phyloP scores from a whole-genome alignment of 2,113 vertebrate species.

The Lophura nycthemera region DNA sequence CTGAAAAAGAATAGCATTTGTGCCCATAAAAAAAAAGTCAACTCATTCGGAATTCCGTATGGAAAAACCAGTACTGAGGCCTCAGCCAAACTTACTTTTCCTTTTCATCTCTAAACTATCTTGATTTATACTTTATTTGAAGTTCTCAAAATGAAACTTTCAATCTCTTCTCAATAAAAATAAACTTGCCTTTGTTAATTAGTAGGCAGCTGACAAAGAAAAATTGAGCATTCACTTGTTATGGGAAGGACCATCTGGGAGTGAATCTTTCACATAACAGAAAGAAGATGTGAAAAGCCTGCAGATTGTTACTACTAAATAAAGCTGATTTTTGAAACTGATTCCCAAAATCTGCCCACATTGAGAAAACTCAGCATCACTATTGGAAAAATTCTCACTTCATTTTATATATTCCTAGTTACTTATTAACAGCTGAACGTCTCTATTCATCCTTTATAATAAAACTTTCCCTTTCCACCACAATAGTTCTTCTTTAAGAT shows the following conservation, averaged over 20 bases:
- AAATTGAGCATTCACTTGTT: background rate
- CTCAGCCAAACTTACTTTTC: constrained; percentile 17
- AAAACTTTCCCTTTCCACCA: background rate
- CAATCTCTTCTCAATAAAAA: background rate
- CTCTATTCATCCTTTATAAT: background rate
- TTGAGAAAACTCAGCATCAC: background rate
- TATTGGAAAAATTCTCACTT: background rate
- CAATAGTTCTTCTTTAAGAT: background rate
- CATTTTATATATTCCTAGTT: background rate
- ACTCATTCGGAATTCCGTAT: constrained; percentile 19
- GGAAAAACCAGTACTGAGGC: constrained; percentile 32
- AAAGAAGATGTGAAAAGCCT: background rate
- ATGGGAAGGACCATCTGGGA: background rate
- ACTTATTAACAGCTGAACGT: background rate
- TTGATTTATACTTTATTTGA: constrained; percentile 65
- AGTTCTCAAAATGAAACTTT: constrained; percentile 56
- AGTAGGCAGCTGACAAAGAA: constrained; percentile 6
- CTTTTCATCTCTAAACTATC: background rate
- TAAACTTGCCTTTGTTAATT: background rate
- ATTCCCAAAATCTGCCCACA: background rate
- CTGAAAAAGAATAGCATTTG: constrained; percentile 56
- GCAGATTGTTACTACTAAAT: background rate
- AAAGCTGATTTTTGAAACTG: background rate
- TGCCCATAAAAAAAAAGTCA: background rate
- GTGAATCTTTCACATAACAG: background rate